phyloP scores from a whole-genome alignment of 1,140 invertebrate genomes.

The Hycleus phaleratus region DNA sequence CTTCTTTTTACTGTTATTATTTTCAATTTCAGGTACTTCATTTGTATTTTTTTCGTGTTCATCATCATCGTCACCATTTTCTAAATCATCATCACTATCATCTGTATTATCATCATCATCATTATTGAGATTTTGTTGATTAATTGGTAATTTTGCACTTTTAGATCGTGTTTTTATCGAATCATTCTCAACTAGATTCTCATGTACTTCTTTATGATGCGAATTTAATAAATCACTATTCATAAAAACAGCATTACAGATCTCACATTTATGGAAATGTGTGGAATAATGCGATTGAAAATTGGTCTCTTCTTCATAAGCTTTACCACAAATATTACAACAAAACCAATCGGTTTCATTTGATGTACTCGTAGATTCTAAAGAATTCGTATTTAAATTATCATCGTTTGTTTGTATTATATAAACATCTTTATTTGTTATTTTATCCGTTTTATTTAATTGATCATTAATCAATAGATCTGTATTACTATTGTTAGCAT shows the following conservation, averaged over 20 bases:
- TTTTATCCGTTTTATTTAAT: conserved; percentile 6
- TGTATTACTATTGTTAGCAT: conserved; percentile 16
- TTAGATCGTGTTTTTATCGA: neutral
- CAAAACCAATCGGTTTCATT: conserved; percentile 11
- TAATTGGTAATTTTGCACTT: conserved; percentile 1
- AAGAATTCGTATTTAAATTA: neutral
- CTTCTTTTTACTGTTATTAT: conserved; percentile 23
- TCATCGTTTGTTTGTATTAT: neutral
- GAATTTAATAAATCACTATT: conserved; percentile 40
- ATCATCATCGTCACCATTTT: conserved; percentile 15
- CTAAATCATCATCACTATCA: conserved; percentile 11
- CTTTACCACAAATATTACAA: conserved; percentile 49
- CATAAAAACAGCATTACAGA: conserved; percentile 44
- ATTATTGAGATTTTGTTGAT: conserved; percentile 18
- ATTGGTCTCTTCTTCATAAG: conserved; percentile 41
- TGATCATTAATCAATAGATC: conserved; percentile 17
- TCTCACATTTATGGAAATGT: conserved; percentile 44
- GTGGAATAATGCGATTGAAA: conserved; percentile 45
- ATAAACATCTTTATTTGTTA: conserved; percentile 12
- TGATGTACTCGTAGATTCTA: conserved; percentile 6
- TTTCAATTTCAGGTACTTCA: conserved; percentile 15
- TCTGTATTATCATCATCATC: conserved; percentile 10
- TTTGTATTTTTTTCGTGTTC: conserved; percentile 21
- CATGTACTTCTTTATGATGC: conserved; percentile 42
- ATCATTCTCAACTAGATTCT: conserved; percentile 10